Base-by-base conservation (phyloP, 2,888 invertebrate species). In the Cerastis leucographa region DNA sequence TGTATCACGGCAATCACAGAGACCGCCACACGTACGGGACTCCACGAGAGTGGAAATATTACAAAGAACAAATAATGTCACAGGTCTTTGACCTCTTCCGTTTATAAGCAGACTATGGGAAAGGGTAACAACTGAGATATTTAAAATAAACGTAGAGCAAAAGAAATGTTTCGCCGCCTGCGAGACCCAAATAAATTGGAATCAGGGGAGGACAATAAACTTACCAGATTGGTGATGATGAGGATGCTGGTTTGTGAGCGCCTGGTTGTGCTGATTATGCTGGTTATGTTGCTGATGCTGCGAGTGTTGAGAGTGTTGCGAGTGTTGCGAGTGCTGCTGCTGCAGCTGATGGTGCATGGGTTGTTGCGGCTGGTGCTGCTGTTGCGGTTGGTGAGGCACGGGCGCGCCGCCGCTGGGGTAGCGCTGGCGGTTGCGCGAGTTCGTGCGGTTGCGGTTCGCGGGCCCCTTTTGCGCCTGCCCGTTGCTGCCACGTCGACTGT, bases 401-500 rank as follows among this genome's bases (percentile, higher is more conserved):
- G 88, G 89, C 77, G 87, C 90, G 77, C 90, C 93, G 59, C 91
- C 95, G 91, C 89, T 94, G 79, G 89, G 94, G 89, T 92, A 92
- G 70, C 94, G 94, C 85, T 93, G 92, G 17, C 94, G 90, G 84
- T 89, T 92, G 89, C 93, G 94, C 68, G 93, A 91, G 90, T 92
- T 91, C 81, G 92, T 91, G 68, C 94, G 93, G 87, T 93, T 92
- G 75, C 93, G 92, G 25, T 88, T 78, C 84, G 90, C 82, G 87
- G 88, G 92, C 71, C 54, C 92, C 92, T 65, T 91, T 87, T 8
- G 91, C 87, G 40, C 92, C 91, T 84, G 88, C 72, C 92, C 91
- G 85, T 93, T 91, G 89, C 94, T 94, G 83, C 94, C 91, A 85
- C 95, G 96, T 22, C 95, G 91, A 71, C 93, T 90, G 83, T 95